These are phyloP conservation scores for Bubo bubo DNA, from an alignment of 2,113 vertebrate genomes.

Conservation along the genomic window DNA sequence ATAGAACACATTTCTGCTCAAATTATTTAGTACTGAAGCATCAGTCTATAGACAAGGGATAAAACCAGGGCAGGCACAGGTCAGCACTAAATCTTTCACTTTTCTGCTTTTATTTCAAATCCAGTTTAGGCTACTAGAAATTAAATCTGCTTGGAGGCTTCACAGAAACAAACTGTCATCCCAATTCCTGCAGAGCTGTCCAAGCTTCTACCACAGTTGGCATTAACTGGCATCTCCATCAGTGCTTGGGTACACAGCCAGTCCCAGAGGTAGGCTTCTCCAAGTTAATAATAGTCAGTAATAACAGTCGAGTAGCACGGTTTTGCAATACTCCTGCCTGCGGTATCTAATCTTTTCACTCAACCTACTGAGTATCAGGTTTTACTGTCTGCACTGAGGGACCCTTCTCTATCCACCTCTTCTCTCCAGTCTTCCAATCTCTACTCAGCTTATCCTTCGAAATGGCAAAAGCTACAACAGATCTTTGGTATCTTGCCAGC, in stretches of 20 bases:
- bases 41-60: not conserved
- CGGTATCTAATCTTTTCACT: not conserved
- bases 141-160: not conserved
- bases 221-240: not conserved
- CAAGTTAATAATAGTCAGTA: not conserved
- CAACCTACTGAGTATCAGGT: not conserved
- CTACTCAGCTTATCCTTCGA: not conserved
- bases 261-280: not conserved
- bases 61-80: not conserved
- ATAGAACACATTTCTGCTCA: not conserved
- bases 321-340: not conserved
- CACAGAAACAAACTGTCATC: not conserved
- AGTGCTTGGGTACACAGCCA: not conserved
- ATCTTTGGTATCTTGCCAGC: not conserved
- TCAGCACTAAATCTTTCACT: not conserved
- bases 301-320: accelerated
- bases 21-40: not conserved
- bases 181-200: not conserved
- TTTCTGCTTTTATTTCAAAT: not conserved
- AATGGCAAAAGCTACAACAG: not conserved
- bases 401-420: not conserved
- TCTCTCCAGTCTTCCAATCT: not conserved
- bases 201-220: not conserved
- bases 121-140: not conserved
- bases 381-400: not conserved